Base-by-base conservation (phyloP, 2,113 vertebrate genomes). In the Ascaphus truei region DNA sequence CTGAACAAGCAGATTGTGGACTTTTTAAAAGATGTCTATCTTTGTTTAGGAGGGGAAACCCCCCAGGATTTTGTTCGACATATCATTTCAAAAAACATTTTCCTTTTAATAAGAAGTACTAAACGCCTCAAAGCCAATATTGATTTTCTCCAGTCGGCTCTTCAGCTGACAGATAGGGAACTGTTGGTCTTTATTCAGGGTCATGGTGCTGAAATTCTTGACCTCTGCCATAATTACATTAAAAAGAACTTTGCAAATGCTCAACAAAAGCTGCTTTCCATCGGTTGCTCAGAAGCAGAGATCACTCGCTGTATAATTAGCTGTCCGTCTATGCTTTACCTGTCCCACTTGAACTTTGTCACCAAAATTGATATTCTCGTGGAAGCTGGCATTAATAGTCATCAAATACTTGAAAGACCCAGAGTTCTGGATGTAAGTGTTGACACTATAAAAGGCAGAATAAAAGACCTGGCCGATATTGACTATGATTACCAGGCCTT, bases 31-130 rank as follows among this genome's bases (percentile, higher is more conserved):
- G 78, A 84, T 1, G 36, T 87, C 27, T 88, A 79, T 73, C 2
- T 51, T 6, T 71, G 78, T 15, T 77, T 91, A 0, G 79, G 78
- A 36, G 86, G 88, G 7, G 61, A 65, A 7, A 74, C 88, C 15
- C 86, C 83, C 18, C 48, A 62, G 55, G 62, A 74, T 23, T 93
- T 96, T 77, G 66, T 82, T 8, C 86, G 79, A 67, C 72, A 48
- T 0, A 48, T 90, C 47, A 82, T 95, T 75, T 88, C 79, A 15
- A 90, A 73, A 81, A 93, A 94, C 61, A 57, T 77, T 26, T 94
- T 92, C 59, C 79, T 94, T 65, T 81, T 94, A 18, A 87, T 84
- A 55, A 83, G 83, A 62, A 95, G 86, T 81, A 91, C 77, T 2
- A 92, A 86, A 56, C 83, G 91, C 45, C 73, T 93, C 9, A 79